Evolutionary conservation across 2,113 vertebrate species (phyloP).

Genomic region (Hippocampus comes): DNA sequence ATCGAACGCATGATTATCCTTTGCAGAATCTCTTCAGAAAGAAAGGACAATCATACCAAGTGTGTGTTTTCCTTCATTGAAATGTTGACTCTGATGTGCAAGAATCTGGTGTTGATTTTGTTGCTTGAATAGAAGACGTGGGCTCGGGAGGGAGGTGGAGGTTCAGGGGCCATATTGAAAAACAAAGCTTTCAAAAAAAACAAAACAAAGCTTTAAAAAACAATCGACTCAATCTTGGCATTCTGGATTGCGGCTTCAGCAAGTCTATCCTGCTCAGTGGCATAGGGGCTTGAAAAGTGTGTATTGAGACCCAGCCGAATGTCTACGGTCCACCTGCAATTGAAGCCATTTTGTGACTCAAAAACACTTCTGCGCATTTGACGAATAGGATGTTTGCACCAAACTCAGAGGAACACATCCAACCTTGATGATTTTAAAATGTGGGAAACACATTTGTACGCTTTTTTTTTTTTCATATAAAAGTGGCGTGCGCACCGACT

Average conservation of each 20-base stretch:
- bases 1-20: conserved; percentile 44
- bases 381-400: conserved; percentile 39
- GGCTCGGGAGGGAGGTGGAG: conserved; percentile 4
- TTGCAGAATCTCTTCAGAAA: conserved; percentile 30
- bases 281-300: not conserved
- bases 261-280: not conserved
- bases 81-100: conserved; percentile 15
- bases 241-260: not conserved
- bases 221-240: not conserved
- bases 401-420: conserved; percentile 44
- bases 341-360: conserved; percentile 10
- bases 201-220: conserved; percentile 13
- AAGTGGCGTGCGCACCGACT: not conserved
- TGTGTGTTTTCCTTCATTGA: conserved; percentile 8
- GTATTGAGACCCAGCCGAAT: conserved; percentile 1
- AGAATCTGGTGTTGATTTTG: conserved; percentile 10
- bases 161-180: not conserved
- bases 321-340: conserved; percentile 17
- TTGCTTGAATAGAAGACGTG: conserved; percentile 8
- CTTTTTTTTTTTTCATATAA: not conserved
- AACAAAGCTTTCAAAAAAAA: not conserved
- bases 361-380: conserved; percentile 42
- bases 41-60: conserved; percentile 54
- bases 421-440: conserved; percentile 23
- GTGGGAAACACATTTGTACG: not conserved